Evolutionary conservation across 1,140 invertebrate genomes (phyloP).

Genomic region (Grapholita molesta): DNA sequence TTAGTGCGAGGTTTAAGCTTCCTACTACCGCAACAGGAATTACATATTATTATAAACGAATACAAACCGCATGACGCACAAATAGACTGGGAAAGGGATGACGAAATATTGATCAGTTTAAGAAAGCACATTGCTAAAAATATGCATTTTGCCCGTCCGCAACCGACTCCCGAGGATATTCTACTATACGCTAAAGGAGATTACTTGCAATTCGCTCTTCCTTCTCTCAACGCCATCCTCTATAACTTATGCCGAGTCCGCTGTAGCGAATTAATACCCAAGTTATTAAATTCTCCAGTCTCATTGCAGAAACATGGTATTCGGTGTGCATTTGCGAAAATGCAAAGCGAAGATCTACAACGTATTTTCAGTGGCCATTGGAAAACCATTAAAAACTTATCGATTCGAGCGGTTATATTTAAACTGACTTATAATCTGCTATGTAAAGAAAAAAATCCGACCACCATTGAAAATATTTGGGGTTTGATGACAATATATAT

Average conservation of each 20-base stretch:
- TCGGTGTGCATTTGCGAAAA: conserved; percentile 42
- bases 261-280: conserved; percentile 35
- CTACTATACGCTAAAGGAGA: conserved; percentile 53
- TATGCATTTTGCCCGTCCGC: conserved; percentile 52
- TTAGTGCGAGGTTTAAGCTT: conserved; percentile 37
- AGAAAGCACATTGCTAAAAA: conserved; percentile 49
- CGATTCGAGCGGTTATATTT: conserved; percentile 51
- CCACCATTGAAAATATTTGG: conserved; percentile 36
- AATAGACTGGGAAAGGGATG: conserved; percentile 38
- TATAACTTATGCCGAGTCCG: conserved; percentile 41
- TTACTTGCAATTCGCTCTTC: conserved; percentile 48
- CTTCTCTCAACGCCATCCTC: conserved; percentile 50
- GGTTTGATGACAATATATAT: conserved; percentile 45
- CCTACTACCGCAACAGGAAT: conserved; percentile 31
- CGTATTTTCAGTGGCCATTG: conserved; percentile 39
- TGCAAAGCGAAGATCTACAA: conserved; percentile 38
- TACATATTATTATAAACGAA: conserved; percentile 37
- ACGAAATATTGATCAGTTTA: conserved; percentile 36
- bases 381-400: conserved; percentile 44
- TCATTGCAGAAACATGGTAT: conserved; percentile 62
- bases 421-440: conserved; percentile 42
- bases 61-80: conserved; percentile 42
- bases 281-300: conserved; percentile 44
- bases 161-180: conserved; percentile 38
- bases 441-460: conserved; percentile 41